Evolutionary conservation across 2,113 vertebrate species (phyloP).

Genomic region (Antidorcas marsupialis): DNA sequence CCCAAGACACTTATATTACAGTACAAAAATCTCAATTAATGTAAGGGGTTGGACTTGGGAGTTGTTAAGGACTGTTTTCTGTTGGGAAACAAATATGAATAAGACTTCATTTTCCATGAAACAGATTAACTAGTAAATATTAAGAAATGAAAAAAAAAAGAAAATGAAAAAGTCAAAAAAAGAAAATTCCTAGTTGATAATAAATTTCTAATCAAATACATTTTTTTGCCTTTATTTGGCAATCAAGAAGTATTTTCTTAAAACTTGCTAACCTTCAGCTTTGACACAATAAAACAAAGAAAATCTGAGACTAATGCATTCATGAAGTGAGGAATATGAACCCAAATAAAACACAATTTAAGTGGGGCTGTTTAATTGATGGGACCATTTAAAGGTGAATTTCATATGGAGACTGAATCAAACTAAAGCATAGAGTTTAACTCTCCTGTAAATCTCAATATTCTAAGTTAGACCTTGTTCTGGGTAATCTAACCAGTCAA

Average conservation of each 20-base stretch:
- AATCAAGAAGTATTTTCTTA: not conserved
- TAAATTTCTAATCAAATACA: not conserved
- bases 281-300: slow-evolving; percentile 6
- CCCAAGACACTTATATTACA: slow-evolving; percentile 45
- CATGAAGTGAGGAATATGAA: not conserved
- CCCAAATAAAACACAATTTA: slow-evolving; percentile 18
- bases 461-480: slow-evolving; percentile 3
- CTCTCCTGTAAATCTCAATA: not conserved
- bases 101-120: slow-evolving; percentile 31
- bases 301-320: not conserved
- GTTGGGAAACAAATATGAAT: slow-evolving; percentile 49
- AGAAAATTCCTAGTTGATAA: not conserved
- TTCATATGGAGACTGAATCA: not conserved
- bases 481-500: not conserved
- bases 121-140: slow-evolving; percentile 1
- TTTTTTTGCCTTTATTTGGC: not conserved
- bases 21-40: slow-evolving; percentile 67
- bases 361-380: not conserved
- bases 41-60: not conserved
- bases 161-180: not conserved
- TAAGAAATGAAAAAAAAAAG: not conserved
- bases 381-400: not conserved
- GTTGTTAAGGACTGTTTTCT: slow-evolving; percentile 36
- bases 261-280: not conserved
- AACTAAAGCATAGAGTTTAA: not conserved